phyloP scores from a whole-genome alignment of 2,113 vertebrate genomes.

The Microcebus tavaratra region DNA sequence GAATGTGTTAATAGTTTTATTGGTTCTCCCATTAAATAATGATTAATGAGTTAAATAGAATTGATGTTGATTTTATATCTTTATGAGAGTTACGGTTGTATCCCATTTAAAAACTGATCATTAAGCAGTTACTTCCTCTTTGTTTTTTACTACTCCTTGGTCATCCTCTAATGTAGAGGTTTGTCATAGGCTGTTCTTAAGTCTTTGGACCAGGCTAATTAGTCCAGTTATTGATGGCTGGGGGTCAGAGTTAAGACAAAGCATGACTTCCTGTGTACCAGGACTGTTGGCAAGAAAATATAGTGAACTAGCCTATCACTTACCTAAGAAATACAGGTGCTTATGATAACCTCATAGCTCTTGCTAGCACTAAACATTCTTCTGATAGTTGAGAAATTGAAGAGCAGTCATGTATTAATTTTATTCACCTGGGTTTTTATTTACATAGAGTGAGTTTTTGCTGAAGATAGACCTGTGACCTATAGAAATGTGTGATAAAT shows the following conservation, averaged over 20 bases:
- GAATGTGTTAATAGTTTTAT: neutral
- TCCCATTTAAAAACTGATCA: neutral
- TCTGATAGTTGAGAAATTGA: neutral
- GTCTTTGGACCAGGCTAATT: neutral
- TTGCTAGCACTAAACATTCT: neutral
- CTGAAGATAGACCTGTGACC: neutral
- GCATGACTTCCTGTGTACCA: neutral
- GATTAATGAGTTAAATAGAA: neutral
- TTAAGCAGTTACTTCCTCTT: neutral
- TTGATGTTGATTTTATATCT: neutral
- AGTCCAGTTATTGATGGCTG: neutral
- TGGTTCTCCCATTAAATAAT: neutral
- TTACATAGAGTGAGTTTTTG: neutral
- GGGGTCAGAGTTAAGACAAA: too few species aligned
- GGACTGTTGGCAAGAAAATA: neutral
- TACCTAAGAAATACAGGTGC: neutral
- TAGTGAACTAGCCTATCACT: neutral
- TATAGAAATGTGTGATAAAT: neutral
- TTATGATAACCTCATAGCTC: neutral
- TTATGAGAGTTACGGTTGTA: neutral
- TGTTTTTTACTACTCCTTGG: neutral
- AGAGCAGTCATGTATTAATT: neutral
- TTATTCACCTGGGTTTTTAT: conserved; percentile 25
- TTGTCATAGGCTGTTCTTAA: neutral
- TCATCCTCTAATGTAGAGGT: neutral